Conservation (phyloP, 2,888 invertebrate species). For the Matsumyia berberina region DNA sequence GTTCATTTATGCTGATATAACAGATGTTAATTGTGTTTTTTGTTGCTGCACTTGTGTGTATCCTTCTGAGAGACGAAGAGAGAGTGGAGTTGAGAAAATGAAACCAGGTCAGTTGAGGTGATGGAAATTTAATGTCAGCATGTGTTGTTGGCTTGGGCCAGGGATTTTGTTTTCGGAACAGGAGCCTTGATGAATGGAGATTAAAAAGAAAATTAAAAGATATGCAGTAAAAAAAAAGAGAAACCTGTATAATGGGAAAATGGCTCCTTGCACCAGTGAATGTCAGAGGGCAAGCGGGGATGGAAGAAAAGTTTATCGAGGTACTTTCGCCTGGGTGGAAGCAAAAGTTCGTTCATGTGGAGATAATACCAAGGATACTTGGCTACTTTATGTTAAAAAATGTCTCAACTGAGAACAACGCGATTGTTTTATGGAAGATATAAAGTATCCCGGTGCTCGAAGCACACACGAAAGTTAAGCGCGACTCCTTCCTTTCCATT, state of each 20-base stretch:
- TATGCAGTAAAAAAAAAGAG: constrained; percentile 14
- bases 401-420: too few relatives aligned
- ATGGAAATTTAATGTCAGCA: constrained; percentile 73
- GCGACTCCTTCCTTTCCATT: too few relatives aligned
- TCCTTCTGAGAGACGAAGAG: neutral
- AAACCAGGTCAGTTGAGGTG: constrained; percentile 72
- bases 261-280: neutral
- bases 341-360: too few relatives aligned
- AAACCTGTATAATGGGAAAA: constrained; percentile 46
- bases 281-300: too few relatives aligned
- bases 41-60: constrained; percentile 3
- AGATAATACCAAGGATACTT: too few relatives aligned
- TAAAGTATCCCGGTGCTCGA: too few relatives aligned
- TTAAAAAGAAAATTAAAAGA: constrained; percentile 66
- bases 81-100: constrained; percentile 13
- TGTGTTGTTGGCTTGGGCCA: constrained; percentile 21
- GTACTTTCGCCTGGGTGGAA: too few relatives aligned
- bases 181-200: constrained; percentile 61
- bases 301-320: too few relatives aligned
- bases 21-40: constrained; percentile 73
- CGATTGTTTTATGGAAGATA: too few relatives aligned
- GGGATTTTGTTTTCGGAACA: constrained; percentile 11
- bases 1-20: constrained; percentile 74
- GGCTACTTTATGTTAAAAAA: too few relatives aligned
- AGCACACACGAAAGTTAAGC: too few relatives aligned